Evolutionary conservation across 2,888 invertebrate species (phyloP).

Genomic region (Pollenia angustigena): DNA sequence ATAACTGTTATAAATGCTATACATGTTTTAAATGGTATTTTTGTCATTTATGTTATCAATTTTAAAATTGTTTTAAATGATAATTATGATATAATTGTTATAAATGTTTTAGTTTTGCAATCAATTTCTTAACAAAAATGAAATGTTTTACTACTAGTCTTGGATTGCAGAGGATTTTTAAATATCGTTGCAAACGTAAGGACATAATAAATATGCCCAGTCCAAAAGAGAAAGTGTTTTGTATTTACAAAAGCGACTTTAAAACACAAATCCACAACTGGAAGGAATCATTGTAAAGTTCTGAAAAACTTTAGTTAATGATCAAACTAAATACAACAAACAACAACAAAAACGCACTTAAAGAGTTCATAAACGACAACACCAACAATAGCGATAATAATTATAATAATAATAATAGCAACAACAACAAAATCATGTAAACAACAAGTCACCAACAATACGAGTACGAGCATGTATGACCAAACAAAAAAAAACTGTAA

Average conservation of each 20-base stretch:
- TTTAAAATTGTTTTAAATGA: too few species aligned
- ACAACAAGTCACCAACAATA: conserved; percentile 65
- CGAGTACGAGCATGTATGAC: conserved; percentile 39
- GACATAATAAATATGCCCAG: not conserved
- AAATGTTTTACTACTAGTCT: too few species aligned
- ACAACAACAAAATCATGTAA: conserved; percentile 58
- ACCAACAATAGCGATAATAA: not conserved
- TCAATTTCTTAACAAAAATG: too few species aligned
- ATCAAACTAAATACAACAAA: conserved; percentile 50
- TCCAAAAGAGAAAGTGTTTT: not conserved
- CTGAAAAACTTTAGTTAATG: conserved; percentile 55
- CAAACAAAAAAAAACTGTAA: conserved; percentile 41
- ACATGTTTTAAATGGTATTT: too few species aligned
- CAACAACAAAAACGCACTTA: conserved; percentile 45
- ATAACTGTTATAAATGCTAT: too few species aligned
- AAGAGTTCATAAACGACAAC: conserved; percentile 36
- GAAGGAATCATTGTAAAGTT: conserved; percentile 8
- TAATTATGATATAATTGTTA: too few species aligned
- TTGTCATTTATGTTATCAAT: too few species aligned
- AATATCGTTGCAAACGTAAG: not conserved
- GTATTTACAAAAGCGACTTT: not conserved
- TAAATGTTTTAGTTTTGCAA: too few species aligned
- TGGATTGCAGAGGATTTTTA: too few species aligned
- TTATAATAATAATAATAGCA: conserved; percentile 26
- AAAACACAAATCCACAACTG: conserved; percentile 15